These are phyloP conservation scores for Dendronephthya gigantea DNA, from an alignment of 64 coral and sea anemone species.

Conservation along the genomic window DNA sequence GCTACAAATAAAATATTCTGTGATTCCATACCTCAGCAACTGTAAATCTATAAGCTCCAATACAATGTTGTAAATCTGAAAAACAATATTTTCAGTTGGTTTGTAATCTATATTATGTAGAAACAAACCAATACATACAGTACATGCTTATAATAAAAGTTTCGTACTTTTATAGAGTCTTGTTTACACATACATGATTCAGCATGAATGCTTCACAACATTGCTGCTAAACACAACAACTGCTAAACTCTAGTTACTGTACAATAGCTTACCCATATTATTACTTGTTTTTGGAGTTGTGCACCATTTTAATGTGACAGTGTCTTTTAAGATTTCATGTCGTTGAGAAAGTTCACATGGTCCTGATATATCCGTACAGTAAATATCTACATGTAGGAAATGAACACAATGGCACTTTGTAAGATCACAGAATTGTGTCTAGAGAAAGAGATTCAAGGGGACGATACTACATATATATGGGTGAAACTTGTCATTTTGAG, in stretches of 20 bases:
- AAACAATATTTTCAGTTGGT: neutral
- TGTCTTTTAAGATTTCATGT: constrained; percentile 45
- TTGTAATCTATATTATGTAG: too few relatives aligned
- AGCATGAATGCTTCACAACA: too few relatives aligned
- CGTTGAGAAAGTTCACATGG: constrained; percentile 18
- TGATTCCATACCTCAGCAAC: constrained; percentile 58
- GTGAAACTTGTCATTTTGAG: too few relatives aligned
- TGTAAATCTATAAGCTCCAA: constrained; percentile 75
- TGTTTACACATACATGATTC: too few relatives aligned
- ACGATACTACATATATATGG: too few relatives aligned
- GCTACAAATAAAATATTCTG: neutral
- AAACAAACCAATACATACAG: too few relatives aligned
- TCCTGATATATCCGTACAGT: constrained; percentile 7
- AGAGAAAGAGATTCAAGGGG: too few relatives aligned
- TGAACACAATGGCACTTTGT: neutral
- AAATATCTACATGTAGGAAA: neutral
- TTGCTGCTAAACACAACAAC: too few relatives aligned
- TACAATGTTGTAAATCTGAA: constrained; percentile 73
- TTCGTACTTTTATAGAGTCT: too few relatives aligned
- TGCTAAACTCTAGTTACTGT: too few relatives aligned
- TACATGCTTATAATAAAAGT: too few relatives aligned
- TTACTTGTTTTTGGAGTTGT: constrained; percentile 69
- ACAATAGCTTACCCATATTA: neutral
- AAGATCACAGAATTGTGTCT: neutral
- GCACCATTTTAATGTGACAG: constrained; percentile 83